Conservation (phyloP, 2,113 vertebrate species). For the Elachura formosa region DNA sequence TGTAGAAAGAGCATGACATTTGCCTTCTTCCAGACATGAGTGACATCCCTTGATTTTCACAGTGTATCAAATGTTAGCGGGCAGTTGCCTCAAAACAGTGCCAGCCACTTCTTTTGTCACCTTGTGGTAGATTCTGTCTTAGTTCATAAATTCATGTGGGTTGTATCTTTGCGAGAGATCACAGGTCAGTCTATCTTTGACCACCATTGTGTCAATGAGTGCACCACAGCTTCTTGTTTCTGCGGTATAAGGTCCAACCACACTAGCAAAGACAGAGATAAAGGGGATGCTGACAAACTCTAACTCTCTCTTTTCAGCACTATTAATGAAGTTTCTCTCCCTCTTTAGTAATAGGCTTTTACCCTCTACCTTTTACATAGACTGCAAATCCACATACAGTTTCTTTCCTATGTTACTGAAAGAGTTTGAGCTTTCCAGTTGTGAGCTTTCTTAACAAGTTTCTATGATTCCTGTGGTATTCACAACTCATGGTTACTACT, state of each 20-base stretch:
- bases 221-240: accelerated
- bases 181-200: not conserved
- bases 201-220: not conserved
- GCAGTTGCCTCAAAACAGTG: not conserved
- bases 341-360: not conserved
- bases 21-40: not conserved
- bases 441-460: not conserved
- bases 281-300: not conserved
- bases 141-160: not conserved
- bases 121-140: not conserved
- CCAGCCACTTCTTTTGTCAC: not conserved
- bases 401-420: not conserved
- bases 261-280: not conserved
- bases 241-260: not conserved
- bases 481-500: not conserved
- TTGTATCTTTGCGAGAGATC: not conserved
- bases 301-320: not conserved
- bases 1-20: not conserved
- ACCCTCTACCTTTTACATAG: not conserved
- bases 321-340: not conserved
- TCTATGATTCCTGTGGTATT: not conserved
- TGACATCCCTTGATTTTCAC: not conserved
- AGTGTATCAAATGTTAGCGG: not conserved
- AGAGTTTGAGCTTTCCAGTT: not conserved
- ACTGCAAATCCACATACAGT: not conserved